These are phyloP conservation scores for Liodrosophila aerea DNA, from an alignment of 2,888 invertebrate genomes.

Conservation along the genomic window DNA sequence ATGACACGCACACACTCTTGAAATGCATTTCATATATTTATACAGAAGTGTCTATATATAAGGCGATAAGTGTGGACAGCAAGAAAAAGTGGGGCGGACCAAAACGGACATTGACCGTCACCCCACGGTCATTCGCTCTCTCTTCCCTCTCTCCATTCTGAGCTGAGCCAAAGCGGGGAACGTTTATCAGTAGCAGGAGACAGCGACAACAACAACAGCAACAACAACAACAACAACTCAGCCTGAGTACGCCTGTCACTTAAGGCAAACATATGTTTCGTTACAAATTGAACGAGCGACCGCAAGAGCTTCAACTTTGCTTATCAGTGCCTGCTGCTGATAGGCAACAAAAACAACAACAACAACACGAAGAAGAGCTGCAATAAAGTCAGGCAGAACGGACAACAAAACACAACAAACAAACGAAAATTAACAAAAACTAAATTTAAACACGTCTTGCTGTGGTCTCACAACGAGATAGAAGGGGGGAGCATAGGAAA, in stretches of 20 bases:
- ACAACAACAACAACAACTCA: constrained; percentile 25
- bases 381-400: no score
- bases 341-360: constrained; percentile 31
- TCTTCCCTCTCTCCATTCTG: constrained; percentile 6
- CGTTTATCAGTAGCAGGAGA: constrained; percentile 37
- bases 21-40: no score
- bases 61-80: constrained; percentile 30
- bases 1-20: constrained; percentile 2
- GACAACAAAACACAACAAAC: constrained; percentile 50
- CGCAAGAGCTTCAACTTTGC: constrained; percentile 50
- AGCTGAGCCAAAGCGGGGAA: constrained; percentile 28
- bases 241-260: constrained; percentile 70
- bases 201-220: background rate
- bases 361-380: constrained; percentile 27
- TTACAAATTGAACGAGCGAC: constrained; percentile 70
- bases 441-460: constrained; percentile 73
- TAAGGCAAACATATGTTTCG: constrained; percentile 70
- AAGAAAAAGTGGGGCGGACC: constrained; percentile 14
- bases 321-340: constrained; percentile 61
- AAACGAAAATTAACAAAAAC: constrained; percentile 72
- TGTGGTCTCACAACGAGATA: constrained; percentile 38
- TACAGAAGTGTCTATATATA: constrained; percentile 3
- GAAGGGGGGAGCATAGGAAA: constrained; percentile 10
- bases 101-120: constrained; percentile 39
- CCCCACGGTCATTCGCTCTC: constrained; percentile 6